phyloP scores from a whole-genome alignment of 2,113 vertebrate species.

The Erinaceus europaeus region DNA sequence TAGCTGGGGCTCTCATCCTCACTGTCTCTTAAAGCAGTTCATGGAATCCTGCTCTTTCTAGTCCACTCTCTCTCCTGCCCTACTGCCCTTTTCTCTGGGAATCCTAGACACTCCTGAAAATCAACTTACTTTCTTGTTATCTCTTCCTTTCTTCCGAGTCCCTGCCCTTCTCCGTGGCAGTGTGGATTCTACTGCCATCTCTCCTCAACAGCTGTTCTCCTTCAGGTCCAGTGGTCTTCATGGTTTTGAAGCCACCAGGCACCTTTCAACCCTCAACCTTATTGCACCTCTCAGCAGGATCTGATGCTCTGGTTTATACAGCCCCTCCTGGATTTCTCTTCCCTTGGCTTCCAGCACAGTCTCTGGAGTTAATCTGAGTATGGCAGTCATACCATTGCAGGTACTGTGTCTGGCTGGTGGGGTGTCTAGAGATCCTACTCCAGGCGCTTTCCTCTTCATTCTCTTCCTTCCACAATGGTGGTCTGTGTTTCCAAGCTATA shows the following conservation, averaged over 20 bases:
- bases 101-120: too few species aligned
- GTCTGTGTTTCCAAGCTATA: too few species aligned
- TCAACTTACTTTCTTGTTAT: rapidly evolving
- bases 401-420: not conserved
- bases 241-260: not conserved
- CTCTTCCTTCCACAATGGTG: not conserved
- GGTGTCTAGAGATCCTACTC: not conserved
- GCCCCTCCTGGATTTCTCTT: not conserved
- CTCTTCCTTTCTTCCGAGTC: not conserved
- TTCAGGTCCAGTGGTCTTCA: not conserved
- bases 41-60: not conserved
- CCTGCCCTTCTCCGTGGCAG: too few species aligned
- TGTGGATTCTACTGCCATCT: not conserved
- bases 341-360: not conserved
- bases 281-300: too few species aligned
- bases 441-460: not conserved
- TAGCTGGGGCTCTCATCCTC: not conserved
- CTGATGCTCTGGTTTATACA: too few species aligned
- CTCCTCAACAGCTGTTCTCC: not conserved
- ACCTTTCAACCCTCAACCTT: too few species aligned
- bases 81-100: not conserved
- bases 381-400: not conserved
- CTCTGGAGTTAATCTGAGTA: not conserved
- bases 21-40: too few species aligned
- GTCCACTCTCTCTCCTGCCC: rapidly evolving